Evolutionary conservation across 2,113 vertebrate species (phyloP).

Genomic region (Procavia capensis): DNA sequence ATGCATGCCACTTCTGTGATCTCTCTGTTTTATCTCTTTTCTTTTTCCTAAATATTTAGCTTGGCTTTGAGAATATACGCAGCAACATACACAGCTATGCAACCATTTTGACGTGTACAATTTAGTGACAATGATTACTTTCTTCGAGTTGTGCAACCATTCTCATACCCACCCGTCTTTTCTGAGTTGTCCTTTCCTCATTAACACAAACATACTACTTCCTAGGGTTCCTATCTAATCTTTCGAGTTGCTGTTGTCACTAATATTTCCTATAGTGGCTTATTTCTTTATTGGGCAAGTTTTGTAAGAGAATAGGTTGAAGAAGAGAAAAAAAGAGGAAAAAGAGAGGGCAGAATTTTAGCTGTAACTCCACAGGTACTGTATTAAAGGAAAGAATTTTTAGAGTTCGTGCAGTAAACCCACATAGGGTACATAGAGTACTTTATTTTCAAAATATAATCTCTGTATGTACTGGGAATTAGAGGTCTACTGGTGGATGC

Average conservation of each 20-base stretch:
- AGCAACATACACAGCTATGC: too few species aligned
- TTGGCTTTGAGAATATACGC: too few species aligned
- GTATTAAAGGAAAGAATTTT: neutral
- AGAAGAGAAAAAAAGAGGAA: neutral
- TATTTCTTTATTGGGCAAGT: neutral
- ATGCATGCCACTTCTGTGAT: neutral
- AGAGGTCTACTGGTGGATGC: neutral
- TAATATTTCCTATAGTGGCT: neutral
- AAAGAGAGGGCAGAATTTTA: constrained; percentile 7
- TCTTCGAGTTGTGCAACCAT: too few species aligned
- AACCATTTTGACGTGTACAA: too few species aligned
- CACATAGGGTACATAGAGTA: neutral
- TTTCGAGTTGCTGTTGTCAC: too few species aligned
- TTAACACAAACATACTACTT: too few species aligned
- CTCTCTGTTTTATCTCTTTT: too few species aligned
- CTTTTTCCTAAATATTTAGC: too few species aligned
- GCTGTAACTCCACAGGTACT: neutral
- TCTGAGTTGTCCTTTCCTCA: too few species aligned
- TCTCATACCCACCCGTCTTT: too few species aligned
- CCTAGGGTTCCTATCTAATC: too few species aligned
- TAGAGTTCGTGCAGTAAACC: neutral
- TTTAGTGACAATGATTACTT: too few species aligned
- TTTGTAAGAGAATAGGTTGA: neutral
- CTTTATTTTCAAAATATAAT: neutral
- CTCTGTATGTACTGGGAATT: neutral